Conservation (phyloP, 2,888 invertebrate genomes). For the Charanyca ferruginea region DNA sequence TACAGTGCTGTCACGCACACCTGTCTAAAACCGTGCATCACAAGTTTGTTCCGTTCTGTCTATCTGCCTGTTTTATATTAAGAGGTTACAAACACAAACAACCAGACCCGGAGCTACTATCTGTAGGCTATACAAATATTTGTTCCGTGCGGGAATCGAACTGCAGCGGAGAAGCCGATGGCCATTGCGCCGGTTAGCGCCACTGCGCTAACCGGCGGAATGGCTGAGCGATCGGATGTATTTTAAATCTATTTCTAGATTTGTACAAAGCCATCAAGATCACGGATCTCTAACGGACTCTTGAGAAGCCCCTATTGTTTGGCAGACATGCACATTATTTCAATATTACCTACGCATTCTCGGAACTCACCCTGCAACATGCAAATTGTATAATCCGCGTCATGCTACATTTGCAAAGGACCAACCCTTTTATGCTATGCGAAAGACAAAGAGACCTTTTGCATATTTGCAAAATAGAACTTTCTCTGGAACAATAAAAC, state of each 20-base stretch:
- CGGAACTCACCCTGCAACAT: constrained; percentile 49
- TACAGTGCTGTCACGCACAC: no score
- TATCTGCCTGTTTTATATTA: no score
- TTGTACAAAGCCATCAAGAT: not conserved
- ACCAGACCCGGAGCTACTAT: no score
- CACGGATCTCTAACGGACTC: constrained; percentile 2
- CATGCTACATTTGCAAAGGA: constrained; percentile 38
- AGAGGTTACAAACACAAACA: no score
- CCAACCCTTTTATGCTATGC: constrained; percentile 54
- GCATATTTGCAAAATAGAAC: constrained; percentile 56
- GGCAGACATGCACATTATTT: constrained; percentile 8
- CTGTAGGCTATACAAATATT: no score
- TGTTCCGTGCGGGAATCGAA: no score
- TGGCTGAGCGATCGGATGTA: no score
- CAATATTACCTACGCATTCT: constrained; percentile 33
- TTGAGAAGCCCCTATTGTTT: not conserved
- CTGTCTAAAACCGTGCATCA: no score
- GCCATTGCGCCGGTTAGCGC: no score
- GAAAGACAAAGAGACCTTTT: constrained; percentile 46
- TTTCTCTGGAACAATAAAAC: constrained; percentile 49
- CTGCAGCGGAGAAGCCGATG: no score
- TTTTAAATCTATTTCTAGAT: not conserved
- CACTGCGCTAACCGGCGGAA: no score
- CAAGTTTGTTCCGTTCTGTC: no score
- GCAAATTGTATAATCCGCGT: constrained; percentile 65